Conservation (phyloP, 2,888 invertebrate genomes). For the Troilus luridus region DNA sequence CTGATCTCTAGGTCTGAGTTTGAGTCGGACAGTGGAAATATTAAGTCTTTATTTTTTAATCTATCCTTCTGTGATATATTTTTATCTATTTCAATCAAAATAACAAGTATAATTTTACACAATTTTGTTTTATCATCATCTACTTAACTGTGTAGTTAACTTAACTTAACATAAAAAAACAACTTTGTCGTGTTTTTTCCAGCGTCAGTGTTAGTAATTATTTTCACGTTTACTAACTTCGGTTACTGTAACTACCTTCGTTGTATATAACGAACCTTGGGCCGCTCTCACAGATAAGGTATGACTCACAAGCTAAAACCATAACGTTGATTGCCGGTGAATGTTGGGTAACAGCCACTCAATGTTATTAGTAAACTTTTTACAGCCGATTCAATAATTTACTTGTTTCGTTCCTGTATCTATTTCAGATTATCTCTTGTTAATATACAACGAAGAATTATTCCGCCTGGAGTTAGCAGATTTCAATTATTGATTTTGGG, state of each 20-base stretch:
- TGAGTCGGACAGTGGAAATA: too few relatives aligned
- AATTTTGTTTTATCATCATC: too few relatives aligned
- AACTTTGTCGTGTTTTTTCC: too few relatives aligned
- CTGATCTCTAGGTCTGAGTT: too few relatives aligned
- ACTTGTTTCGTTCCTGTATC: not conserved
- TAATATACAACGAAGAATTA: not conserved
- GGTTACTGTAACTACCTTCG: not conserved
- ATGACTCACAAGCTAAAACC: not conserved
- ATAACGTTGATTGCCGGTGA: not conserved
- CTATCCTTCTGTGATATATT: too few relatives aligned
- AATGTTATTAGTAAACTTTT: not conserved
- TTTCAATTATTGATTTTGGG: constrained; percentile 23
- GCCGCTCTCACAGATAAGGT: not conserved
- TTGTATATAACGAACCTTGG: not conserved
- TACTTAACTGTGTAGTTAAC: too few relatives aligned
- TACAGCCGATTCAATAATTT: not conserved
- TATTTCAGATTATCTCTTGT: not conserved
- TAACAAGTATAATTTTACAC: too few relatives aligned
- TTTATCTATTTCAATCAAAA: too few relatives aligned
- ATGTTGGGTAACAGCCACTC: not conserved
- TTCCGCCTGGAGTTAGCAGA: not conserved
- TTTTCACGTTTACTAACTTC: not conserved
- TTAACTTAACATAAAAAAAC: too few relatives aligned
- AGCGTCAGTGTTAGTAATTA: not conserved
- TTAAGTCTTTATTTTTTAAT: too few relatives aligned